These are phyloP conservation scores for Thaleichthys pacificus DNA, from an alignment of 2,797 vertebrate genomes.

Conservation along the genomic window DNA sequence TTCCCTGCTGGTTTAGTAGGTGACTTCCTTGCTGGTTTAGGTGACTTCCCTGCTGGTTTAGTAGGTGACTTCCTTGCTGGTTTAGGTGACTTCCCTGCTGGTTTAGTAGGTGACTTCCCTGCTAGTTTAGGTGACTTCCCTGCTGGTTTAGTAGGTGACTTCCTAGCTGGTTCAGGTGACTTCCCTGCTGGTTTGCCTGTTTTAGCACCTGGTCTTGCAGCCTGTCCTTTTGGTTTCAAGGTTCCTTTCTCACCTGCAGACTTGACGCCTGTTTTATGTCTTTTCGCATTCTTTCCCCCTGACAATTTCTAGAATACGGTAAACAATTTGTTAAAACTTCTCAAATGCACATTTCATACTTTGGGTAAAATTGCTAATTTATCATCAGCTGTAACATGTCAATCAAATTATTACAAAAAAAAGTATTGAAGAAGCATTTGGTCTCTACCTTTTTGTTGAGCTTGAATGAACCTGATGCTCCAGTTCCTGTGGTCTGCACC, in stretches of 20 bases:
- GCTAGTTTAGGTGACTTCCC: conserved; percentile 11
- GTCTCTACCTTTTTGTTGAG: conserved; percentile 15
- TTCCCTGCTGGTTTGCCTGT: conserved; percentile 8
- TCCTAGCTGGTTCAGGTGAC: neutral
- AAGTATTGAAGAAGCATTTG: neutral
- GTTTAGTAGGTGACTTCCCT: no score
- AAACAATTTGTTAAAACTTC: neutral
- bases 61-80: neutral
- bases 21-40: conserved; percentile 4
- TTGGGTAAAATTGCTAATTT: no score
- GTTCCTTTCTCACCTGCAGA: neutral
- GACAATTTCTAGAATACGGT: conserved; percentile 10
- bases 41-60: neutral
- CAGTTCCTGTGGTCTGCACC: conserved; percentile 15
- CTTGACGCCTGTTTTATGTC: neutral
- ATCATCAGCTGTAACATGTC: no score
- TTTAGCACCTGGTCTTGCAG: neutral
- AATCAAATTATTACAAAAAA: neutral
- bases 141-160: no score
- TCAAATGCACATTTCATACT: neutral
- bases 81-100: conserved; percentile 8
- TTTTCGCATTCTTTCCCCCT: conserved; percentile 12
- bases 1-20: neutral
- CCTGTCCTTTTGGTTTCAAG: neutral
- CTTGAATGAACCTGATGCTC: conserved; percentile 9